These are phyloP conservation scores for Falco columbarius DNA, from an alignment of 2,797 vertebrate genomes.

Conservation along the genomic window DNA sequence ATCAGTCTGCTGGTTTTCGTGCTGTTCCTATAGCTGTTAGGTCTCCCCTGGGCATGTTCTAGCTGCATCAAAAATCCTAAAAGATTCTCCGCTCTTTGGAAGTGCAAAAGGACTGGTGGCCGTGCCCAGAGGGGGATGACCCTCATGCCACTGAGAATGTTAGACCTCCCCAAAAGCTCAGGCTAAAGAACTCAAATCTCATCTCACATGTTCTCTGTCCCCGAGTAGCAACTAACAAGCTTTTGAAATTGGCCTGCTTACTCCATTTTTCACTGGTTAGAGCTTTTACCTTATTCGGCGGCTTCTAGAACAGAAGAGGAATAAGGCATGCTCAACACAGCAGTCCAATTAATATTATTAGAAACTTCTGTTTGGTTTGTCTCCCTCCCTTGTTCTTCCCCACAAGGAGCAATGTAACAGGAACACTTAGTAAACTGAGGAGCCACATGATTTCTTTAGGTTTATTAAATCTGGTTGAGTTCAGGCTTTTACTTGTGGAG, in stretches of 20 bases:
- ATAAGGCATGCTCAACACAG: neutral
- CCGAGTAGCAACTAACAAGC: neutral
- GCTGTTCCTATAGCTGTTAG: neutral
- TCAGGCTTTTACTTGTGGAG: neutral
- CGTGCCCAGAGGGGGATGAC: neutral
- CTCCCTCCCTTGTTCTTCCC: neutral
- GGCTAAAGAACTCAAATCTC: neutral
- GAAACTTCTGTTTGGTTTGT: neutral
- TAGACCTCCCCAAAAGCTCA: neutral
- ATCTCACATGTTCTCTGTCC: neutral
- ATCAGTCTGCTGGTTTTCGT: neutral
- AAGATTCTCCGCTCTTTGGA: neutral
- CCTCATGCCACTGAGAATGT: neutral
- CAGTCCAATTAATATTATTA: neutral
- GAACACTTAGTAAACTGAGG: neutral
- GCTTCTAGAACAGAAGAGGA: neutral
- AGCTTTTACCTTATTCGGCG: neutral
- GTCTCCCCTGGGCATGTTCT: neutral
- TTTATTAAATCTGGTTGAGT: neutral
- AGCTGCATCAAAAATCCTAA: neutral
- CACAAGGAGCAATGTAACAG: neutral
- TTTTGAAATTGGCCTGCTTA: neutral
- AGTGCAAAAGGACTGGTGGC: neutral
- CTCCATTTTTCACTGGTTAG: neutral
- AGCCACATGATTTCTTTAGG: neutral